Conservation (phyloP, 2,113 vertebrate species). For the Raja brachyura region DNA sequence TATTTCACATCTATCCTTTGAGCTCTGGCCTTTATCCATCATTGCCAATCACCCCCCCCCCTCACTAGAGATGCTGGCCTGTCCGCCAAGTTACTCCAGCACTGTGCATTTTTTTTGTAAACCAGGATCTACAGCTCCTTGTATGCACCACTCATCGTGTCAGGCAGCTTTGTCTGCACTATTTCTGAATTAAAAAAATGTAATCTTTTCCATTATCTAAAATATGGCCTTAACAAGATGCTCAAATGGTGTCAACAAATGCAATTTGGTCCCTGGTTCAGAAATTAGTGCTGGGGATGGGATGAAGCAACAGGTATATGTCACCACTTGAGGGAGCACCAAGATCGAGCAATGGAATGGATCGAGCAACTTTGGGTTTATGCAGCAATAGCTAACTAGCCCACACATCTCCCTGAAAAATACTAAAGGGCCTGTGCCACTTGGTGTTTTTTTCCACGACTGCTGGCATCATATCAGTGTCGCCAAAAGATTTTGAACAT, state of each 20-base stretch:
- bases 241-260: neutral
- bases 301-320: neutral
- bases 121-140: no score
- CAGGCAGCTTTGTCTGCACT: neutral
- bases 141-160: no score
- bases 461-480: no score
- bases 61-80: no score
- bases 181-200: neutral
- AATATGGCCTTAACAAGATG: neutral
- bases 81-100: no score
- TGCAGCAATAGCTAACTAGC: neutral
- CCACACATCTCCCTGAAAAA: neutral
- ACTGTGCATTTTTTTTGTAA: no score
- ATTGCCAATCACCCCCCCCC: no score
- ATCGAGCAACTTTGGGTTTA: neutral
- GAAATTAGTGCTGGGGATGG: neutral
- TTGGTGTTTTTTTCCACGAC: no score
- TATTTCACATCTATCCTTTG: no score
- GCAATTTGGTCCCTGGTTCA: neutral
- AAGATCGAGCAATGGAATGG: neutral
- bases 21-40: no score
- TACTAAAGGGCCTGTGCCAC: no score
- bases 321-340: conserved; percentile 2
- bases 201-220: neutral
- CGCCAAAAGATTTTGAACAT: no score